phyloP scores from a whole-genome alignment of 2,797 vertebrate genomes.

The Chaetophractus vellerosus region DNA sequence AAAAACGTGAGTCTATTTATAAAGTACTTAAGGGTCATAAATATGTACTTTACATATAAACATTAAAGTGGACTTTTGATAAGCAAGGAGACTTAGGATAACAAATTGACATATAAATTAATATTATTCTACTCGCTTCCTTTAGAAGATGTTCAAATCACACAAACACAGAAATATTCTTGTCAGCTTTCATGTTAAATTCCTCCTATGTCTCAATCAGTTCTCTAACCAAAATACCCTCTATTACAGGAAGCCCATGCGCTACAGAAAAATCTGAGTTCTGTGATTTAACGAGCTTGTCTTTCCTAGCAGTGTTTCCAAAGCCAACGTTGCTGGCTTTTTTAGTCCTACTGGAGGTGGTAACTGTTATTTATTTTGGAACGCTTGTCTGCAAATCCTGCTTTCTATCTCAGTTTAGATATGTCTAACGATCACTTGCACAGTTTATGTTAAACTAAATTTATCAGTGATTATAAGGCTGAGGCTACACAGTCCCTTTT shows the following conservation, averaged over 20 bases:
- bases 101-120: not conserved
- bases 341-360: not conserved
- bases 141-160: not conserved
- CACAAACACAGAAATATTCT: not conserved
- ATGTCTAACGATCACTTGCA: slow-evolving; percentile 22
- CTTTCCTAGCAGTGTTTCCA: not conserved
- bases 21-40: not conserved
- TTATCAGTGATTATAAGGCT: slow-evolving; percentile 47
- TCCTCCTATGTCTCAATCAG: not conserved
- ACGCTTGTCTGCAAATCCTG: slow-evolving; percentile 23
- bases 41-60: not conserved
- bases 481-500: not conserved
- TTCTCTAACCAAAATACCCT: not conserved
- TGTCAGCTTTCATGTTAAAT: slow-evolving; percentile 26
- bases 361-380: slow-evolving; percentile 56
- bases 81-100: not conserved
- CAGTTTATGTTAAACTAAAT: slow-evolving; percentile 29
- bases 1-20: slow-evolving; percentile 6
- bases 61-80: not conserved
- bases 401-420: slow-evolving; percentile 60
- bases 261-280: slow-evolving; percentile 58
- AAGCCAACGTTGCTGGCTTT: not conserved
- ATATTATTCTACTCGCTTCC: not conserved
- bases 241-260: not conserved
- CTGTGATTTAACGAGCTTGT: not conserved